phyloP scores from a whole-genome alignment of 2,113 vertebrate genomes.

The Poeciliopsis prolifica region DNA sequence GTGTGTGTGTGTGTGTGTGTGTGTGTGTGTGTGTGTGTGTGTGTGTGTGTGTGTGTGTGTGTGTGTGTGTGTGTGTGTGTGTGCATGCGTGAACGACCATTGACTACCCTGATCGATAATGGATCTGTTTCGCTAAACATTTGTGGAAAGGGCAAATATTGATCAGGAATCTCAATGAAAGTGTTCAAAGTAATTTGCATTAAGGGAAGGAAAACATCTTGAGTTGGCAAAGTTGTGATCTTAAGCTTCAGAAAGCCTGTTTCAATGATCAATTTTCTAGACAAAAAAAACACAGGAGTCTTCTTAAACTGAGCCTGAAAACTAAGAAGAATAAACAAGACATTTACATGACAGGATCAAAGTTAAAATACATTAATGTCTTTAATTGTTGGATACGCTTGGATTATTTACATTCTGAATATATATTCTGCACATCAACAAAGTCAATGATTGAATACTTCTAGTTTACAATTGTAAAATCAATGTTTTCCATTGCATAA shows the following conservation, averaged over 20 bases:
- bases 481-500: conserved; percentile 37
- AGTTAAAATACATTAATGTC: conserved; percentile 62
- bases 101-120: conserved; percentile 45
- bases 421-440: conserved; percentile 48
- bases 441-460: conserved; percentile 40
- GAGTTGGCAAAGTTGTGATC: conserved; percentile 4
- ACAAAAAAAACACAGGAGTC: conserved; percentile 5
- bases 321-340: neutral
- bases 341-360: neutral
- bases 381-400: conserved; percentile 68
- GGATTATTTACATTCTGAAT: conserved; percentile 57
- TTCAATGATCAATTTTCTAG: conserved; percentile 10
- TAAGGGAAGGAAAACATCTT: conserved; percentile 23
- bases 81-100: neutral
- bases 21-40: too few relatives aligned
- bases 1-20: too few relatives aligned
- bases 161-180: conserved; percentile 42
- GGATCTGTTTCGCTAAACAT: conserved; percentile 38
- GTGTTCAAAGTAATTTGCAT: conserved; percentile 29
- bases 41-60: too few relatives aligned
- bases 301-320: conserved; percentile 5
- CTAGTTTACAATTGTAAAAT: conserved; percentile 39
- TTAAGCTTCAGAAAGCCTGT: conserved; percentile 17
- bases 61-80: too few relatives aligned
- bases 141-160: conserved; percentile 37